phyloP scores from a whole-genome alignment of 2,797 vertebrate genomes.

The Aselliscus stoliczkanus region DNA sequence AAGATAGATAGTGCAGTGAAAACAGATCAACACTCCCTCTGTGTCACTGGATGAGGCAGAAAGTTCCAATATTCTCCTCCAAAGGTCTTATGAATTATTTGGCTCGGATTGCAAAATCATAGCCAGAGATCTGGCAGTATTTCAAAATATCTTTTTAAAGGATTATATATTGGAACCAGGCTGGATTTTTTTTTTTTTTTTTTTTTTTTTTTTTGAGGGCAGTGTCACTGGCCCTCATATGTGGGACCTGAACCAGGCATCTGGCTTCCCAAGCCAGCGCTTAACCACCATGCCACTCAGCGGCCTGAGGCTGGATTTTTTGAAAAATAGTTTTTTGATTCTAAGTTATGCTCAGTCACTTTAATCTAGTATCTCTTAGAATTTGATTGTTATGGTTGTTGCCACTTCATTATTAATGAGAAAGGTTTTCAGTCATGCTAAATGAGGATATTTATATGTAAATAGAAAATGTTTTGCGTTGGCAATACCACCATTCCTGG shows the following conservation, averaged over 20 bases:
- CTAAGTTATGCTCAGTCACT: slow-evolving; percentile 68
- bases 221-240: too few species aligned
- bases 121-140: slow-evolving; percentile 56
- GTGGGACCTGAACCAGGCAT: too few species aligned
- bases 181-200: slow-evolving; percentile 73
- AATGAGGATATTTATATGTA: slow-evolving; percentile 82
- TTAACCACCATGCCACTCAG: too few species aligned
- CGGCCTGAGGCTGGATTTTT: slow-evolving; percentile 70
- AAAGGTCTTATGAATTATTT: slow-evolving; percentile 53
- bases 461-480: slow-evolving; percentile 77
- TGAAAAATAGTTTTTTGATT: slow-evolving; percentile 70
- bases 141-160: slow-evolving; percentile 63
- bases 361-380: slow-evolving; percentile 78
- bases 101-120: slow-evolving; percentile 42
- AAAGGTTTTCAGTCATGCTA: slow-evolving; percentile 76
- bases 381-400: slow-evolving; percentile 73
- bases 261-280: too few species aligned
- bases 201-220: too few species aligned
- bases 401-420: slow-evolving; percentile 74
- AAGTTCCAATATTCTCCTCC: background rate
- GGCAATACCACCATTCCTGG: slow-evolving; percentile 73
- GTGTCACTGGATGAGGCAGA: background rate
- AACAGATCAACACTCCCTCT: slow-evolving; percentile 22
- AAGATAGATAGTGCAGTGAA: slow-evolving; percentile 34
- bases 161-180: slow-evolving; percentile 60